Evolutionary conservation across 2,888 invertebrate genomes (phyloP).

Genomic region (Drosophila pegasa): DNA sequence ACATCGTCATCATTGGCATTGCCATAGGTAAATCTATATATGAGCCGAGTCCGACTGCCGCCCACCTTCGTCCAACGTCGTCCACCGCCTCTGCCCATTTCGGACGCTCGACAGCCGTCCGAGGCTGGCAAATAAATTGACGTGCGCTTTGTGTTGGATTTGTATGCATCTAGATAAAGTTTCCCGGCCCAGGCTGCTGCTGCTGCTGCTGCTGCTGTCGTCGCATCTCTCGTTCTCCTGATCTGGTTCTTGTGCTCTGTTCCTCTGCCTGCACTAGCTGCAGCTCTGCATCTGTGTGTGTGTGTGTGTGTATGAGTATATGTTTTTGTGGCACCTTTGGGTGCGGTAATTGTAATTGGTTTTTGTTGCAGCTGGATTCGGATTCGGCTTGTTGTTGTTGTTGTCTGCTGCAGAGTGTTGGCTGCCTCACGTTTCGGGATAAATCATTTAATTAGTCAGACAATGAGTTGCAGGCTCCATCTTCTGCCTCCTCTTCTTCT

Average conservation of each 20-base stretch:
- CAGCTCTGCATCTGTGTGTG: constrained; percentile 46
- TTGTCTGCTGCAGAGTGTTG: constrained; percentile 43
- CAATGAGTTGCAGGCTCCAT: constrained; percentile 65
- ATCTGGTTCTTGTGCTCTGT: constrained; percentile 13
- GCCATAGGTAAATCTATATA: constrained; percentile 63
- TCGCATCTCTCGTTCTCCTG: constrained; percentile 32
- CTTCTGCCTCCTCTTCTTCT: constrained; percentile 9
- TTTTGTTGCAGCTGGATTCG: constrained; percentile 70
- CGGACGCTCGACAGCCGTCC: constrained; percentile 26
- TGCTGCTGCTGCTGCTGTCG: constrained; percentile 31
- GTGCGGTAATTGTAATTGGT: constrained; percentile 83
- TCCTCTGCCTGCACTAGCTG: constrained; percentile 33
- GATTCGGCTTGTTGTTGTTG: constrained; percentile 16
- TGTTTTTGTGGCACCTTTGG: constrained; percentile 78
- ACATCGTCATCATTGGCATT: constrained; percentile 64
- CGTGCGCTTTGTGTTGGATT: constrained; percentile 79
- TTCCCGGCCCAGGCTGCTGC: constrained; percentile 32
- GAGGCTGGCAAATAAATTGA: constrained; percentile 81
- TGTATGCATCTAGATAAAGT: constrained; percentile 82
- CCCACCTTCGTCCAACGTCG: not conserved
- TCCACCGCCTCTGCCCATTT: constrained; percentile 6
- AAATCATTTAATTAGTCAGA: constrained; percentile 80
- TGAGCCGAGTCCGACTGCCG: constrained; percentile 9
- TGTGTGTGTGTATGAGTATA: constrained; percentile 36
- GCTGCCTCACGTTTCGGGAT: constrained; percentile 78